phyloP scores from a whole-genome alignment of 2,888 invertebrate genomes.

The Troides aeacus region DNA sequence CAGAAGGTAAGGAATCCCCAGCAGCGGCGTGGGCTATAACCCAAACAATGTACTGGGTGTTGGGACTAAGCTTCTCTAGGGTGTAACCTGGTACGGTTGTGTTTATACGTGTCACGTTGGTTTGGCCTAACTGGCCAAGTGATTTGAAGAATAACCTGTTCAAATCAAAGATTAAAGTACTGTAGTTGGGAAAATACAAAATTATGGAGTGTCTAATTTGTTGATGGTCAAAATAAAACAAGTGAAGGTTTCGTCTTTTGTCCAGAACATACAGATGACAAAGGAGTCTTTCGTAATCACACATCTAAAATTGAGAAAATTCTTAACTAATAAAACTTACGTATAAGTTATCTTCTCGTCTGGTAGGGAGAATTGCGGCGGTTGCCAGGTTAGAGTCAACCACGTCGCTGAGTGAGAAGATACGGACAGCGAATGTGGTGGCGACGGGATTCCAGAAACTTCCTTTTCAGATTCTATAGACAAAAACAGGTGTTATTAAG shows the following conservation, averaged over 20 bases:
- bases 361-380: slow-evolving; percentile 90
- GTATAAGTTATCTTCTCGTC: slow-evolving; percentile 88
- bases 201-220: too few species aligned
- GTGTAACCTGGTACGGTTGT: slow-evolving; percentile 86
- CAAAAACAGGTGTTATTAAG: not conserved
- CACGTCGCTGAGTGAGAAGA: slow-evolving; percentile 90
- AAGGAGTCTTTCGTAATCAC: too few species aligned
- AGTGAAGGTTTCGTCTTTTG: too few species aligned
- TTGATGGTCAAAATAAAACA: too few species aligned
- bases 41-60: slow-evolving; percentile 90
- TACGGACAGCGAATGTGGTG: slow-evolving; percentile 89
- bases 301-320: too few species aligned
- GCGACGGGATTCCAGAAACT: slow-evolving; percentile 86
- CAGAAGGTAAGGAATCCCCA: slow-evolving; percentile 88
- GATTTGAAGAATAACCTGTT: slow-evolving; percentile 86
- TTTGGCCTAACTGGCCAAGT: slow-evolving; percentile 73
- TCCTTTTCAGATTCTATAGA: slow-evolving; percentile 58
- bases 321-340: slow-evolving; percentile 60
- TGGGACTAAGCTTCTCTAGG: slow-evolving; percentile 86
- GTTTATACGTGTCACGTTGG: slow-evolving; percentile 80
- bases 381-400: slow-evolving; percentile 91
- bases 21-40: slow-evolving; percentile 84
- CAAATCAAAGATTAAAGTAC: not conserved
- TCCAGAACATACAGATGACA: too few species aligned
- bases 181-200: too few species aligned